Base-by-base conservation (phyloP, 2,797 vertebrate species). In the Thripadectes ignobilis region DNA sequence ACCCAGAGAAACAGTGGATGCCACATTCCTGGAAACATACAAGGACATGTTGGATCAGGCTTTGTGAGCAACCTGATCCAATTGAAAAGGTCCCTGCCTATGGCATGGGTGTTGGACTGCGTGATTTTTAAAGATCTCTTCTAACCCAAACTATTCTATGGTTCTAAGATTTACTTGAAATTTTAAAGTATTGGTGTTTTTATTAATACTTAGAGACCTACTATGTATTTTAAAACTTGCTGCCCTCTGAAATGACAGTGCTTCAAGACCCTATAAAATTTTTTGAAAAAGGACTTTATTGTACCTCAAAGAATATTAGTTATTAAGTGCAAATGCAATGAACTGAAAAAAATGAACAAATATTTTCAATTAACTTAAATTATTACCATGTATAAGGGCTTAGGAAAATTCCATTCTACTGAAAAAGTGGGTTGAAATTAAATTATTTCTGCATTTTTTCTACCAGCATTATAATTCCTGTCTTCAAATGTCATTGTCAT, bases 401-500 rank as follows among this genome's bases (percentile, higher is more conserved):
- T 67, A 62, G 29, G 57, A 88, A 91, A 89, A 80, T 72, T 21
- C 26, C 8, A 91, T 79, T 24, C 10, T 65, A 23, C 8, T 61
- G 48, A 87, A 89, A 71, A 89, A 65, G 1, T 57, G 6, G 7
- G 7, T 54, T 94, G 73, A 83, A 94, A 84, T 71, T 79, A 89
- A 96, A 94, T 97, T 96, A 30, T 89, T 93, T 85, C 20, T 59
- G 9, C 24, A 36, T 92, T 91, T 48, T 52, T 92, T 51, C 16
- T 7, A 59, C 10, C 12, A 73, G 7, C 26, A 94, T 93, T 97
- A 92, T 48, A 72, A 61, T 82, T 93, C 85, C 51, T 86, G 79
- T 80, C 95, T 97, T 96, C 76, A 97, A 86, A 94, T 87, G 61
- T 58, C 86, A 94, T 97, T 96, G 92, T 85, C 68, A 63, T 63